Evolutionary conservation across 2,113 vertebrate species (phyloP), one percentile per base, ranked within the genome.

Genomic region (Mystacornis crossleyi): DNA sequence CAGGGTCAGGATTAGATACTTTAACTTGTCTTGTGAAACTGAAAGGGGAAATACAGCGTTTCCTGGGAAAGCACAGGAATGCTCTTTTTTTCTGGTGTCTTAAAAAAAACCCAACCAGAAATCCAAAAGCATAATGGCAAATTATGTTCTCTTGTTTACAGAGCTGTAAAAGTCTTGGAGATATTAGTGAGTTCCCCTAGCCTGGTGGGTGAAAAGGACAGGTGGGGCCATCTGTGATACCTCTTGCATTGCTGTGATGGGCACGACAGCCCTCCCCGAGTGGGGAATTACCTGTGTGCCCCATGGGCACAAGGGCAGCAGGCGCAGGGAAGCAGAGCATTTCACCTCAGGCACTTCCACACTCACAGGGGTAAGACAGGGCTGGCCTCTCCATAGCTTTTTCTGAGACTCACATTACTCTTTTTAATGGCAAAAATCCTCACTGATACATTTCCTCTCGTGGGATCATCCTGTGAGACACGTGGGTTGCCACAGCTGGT

Each of bases 131-230:
- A 40, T 51, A 66, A 81, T 45, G 13, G 19, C 36, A 87, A 96
- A 86, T 94, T 85, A 87, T 50, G 26, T 66, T 95, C 29, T n/a
- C 45, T 94, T 95, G 77, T 89, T 96, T 90, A 38, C 31, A 55
- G 66, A 78, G 31, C 51, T 77, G 81, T 82, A 54, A 87, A 65
- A 28, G 15, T 29, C 72, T 74, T 81, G 29, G 31, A 62, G 43
- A 66, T 55, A 83, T 83, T 62, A 89, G 13, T 2, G 13, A 54
- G 21, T 12, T 36, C 29, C 14, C 38, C 29, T 34, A 38, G 13
- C 0, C 0, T 18, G 48, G 61, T 57, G 73, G 47, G 40, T 73
- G 54, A 74, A 45, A 33, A 24, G 36, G 18, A n/a, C 58, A 51
- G 8, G 65, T 43, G 31, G 15, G 33, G 26, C 17, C 47, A 45